A percentile compares a stretch with the other conserved stretches of the same genome.
Evolutionary conservation across 2,113 vertebrate species (phyloP).

Genomic region (Paracanthobrama guichenoti): DNA sequence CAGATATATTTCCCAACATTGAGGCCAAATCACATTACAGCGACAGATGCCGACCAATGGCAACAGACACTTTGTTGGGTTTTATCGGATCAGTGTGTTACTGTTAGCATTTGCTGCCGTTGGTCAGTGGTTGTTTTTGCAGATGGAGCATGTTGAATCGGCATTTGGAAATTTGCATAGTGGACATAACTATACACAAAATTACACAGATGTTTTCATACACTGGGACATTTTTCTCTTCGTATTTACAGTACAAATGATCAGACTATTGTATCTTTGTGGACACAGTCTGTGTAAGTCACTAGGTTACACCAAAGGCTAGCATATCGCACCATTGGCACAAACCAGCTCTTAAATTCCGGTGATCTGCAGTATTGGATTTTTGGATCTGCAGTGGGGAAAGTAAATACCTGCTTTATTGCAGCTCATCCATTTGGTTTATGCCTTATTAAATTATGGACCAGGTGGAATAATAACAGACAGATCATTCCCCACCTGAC

Average conservation of each 20-base stretch:
- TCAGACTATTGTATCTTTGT: slow-evolving; percentile 20
- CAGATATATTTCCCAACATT: no score
- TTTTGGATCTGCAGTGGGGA: slow-evolving; percentile 60
- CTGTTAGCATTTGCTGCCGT: no score
- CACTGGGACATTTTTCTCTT: background rate
- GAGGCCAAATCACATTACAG: no score
- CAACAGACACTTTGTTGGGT: no score
- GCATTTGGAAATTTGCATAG: no score
- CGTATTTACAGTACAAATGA: slow-evolving; percentile 9
- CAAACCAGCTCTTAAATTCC: slow-evolving; percentile 65
- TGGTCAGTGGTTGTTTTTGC: no score
- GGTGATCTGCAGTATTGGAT: slow-evolving; percentile 59
- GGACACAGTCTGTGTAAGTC: background rate
- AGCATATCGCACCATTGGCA: slow-evolving; percentile 56
- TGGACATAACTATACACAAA: no score
- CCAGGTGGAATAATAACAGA: slow-evolving; percentile 61
- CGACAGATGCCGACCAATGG: no score
- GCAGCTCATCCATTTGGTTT: slow-evolving; percentile 71
- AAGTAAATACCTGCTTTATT: slow-evolving; percentile 70
- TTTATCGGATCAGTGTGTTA: no score
- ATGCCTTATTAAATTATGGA: slow-evolving; percentile 70
- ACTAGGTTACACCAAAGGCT: slow-evolving; percentile 47
- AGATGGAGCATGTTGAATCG: no score
- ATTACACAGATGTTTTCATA: no score
- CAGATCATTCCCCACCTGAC: slow-evolving; percentile 51